phyloP scores from a whole-genome alignment of 2,113 vertebrate species.

The Cricetomys ansorgei region DNA sequence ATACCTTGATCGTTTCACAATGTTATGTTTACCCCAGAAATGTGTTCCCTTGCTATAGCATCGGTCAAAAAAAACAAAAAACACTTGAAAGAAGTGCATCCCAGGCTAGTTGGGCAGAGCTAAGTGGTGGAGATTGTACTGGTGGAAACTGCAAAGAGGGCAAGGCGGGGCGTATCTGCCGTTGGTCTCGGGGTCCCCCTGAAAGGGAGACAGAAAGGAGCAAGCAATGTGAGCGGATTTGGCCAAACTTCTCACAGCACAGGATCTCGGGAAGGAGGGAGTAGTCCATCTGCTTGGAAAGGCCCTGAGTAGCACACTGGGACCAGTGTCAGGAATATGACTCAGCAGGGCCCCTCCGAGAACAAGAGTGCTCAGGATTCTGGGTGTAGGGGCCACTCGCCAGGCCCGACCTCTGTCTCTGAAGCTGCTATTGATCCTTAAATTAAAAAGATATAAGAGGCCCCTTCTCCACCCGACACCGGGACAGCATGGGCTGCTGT shows the following conservation, averaged over 20 bases:
- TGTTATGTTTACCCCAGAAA: background rate
- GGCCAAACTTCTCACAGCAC: background rate
- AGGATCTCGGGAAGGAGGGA: background rate
- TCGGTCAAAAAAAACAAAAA: too few relatives aligned
- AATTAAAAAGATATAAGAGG: background rate
- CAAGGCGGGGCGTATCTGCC: background rate
- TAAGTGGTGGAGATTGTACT: fast-evolving
- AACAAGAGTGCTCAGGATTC: too few relatives aligned
- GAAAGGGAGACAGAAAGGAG: too few relatives aligned
- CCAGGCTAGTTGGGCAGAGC: background rate
- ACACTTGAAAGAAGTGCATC: background rate
- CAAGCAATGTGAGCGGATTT: background rate
- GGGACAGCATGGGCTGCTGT: fast-evolving
- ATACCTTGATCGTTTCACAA: background rate
- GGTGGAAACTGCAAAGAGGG: background rate
- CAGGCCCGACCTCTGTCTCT: background rate
- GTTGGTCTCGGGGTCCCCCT: background rate
- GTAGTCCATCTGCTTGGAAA: background rate
- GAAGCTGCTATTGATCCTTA: background rate
- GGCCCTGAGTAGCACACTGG: background rate
- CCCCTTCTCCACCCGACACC: background rate
- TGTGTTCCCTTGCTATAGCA: background rate
- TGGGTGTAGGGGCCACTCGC: background rate
- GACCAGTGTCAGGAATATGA: background rate
- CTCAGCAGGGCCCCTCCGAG: too few relatives aligned